Conservation (phyloP, 2,113 vertebrate species). For the Craseonycteris thonglongyai region DNA sequence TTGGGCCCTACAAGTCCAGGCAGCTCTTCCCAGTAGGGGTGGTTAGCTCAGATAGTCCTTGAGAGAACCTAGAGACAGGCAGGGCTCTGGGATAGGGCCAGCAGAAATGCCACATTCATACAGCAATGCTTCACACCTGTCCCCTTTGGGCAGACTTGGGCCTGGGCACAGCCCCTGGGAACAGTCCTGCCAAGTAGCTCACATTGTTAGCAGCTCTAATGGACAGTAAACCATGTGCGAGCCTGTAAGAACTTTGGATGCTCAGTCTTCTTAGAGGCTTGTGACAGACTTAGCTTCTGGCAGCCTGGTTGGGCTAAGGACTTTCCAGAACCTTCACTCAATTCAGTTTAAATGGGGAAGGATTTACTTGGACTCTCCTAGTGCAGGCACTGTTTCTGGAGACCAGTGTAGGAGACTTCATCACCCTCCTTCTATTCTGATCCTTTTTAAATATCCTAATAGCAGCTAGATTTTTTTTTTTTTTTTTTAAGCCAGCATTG, state of each 20-base stretch:
- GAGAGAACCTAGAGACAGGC: neutral
- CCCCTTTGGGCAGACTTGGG: neutral
- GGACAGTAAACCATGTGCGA: neutral
- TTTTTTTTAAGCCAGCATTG: neutral
- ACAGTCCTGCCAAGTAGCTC: neutral
- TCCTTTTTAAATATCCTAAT: neutral
- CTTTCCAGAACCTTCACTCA: constrained; percentile 28
- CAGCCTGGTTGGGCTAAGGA: neutral
- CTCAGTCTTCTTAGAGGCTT: neutral
- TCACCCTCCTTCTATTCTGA: neutral
- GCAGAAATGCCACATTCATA: neutral
- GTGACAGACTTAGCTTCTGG: constrained; percentile 8
- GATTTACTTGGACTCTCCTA: neutral
- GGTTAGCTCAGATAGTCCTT: neutral
- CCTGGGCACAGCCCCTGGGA: neutral
- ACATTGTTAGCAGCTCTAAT: neutral
- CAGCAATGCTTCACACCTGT: neutral
- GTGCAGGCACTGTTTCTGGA: neutral
- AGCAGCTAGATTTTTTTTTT: neutral
- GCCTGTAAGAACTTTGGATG: neutral
- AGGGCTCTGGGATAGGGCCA: neutral
- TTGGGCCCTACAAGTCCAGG: neutral
- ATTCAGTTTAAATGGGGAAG: constrained; percentile 17
- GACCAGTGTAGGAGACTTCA: neutral
- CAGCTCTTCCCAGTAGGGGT: neutral